These are phyloP conservation scores for Drosophila tani DNA, from an alignment of 1,140 invertebrate species.

Conservation along the genomic window DNA sequence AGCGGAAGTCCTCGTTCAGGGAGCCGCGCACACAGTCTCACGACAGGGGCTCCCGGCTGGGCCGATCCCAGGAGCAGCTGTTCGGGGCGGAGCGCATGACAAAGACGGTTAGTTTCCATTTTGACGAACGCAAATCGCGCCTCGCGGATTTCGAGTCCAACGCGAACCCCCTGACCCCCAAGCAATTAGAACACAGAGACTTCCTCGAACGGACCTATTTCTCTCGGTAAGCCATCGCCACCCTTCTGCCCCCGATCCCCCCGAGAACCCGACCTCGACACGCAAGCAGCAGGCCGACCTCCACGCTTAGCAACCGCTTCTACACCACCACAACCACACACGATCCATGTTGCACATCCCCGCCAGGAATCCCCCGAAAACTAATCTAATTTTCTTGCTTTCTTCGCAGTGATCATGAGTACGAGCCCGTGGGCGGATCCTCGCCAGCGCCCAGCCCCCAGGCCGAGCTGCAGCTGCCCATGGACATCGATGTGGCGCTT, in stretches of 20 bases:
- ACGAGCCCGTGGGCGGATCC: conserved; percentile 90
- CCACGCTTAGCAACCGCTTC: conserved; percentile 57
- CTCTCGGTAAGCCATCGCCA: conserved; percentile 80
- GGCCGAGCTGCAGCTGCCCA: conserved; percentile 41
- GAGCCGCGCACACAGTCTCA: conserved; percentile 78
- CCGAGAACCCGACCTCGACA: conserved; percentile 39
- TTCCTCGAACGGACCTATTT: conserved; percentile 84
- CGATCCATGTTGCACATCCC: conserved; percentile 23
- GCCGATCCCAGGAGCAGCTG: conserved; percentile 73
- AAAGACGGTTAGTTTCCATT: conserved; percentile 85
- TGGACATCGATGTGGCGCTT: conserved; percentile 67
- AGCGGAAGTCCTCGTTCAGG: conserved; percentile 59
- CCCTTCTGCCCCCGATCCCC: conserved; percentile 40
- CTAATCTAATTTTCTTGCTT: conserved; percentile 2
- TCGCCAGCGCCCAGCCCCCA: conserved; percentile 57
- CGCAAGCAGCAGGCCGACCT: conserved; percentile 33
- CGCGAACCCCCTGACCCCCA: conserved; percentile 72
- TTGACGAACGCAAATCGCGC: conserved; percentile 81
- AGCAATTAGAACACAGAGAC: conserved; percentile 79
- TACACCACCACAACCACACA: conserved; percentile 39
- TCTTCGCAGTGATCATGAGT: conserved; percentile 93
- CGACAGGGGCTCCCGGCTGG: conserved; percentile 64
- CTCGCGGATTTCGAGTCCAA: conserved; percentile 75
- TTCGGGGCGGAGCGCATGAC: conserved; percentile 73
- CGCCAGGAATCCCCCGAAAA: background rate